Evolutionary conservation across 2,113 vertebrate genomes (phyloP).

Genomic region (Saimiri boliviensis): DNA sequence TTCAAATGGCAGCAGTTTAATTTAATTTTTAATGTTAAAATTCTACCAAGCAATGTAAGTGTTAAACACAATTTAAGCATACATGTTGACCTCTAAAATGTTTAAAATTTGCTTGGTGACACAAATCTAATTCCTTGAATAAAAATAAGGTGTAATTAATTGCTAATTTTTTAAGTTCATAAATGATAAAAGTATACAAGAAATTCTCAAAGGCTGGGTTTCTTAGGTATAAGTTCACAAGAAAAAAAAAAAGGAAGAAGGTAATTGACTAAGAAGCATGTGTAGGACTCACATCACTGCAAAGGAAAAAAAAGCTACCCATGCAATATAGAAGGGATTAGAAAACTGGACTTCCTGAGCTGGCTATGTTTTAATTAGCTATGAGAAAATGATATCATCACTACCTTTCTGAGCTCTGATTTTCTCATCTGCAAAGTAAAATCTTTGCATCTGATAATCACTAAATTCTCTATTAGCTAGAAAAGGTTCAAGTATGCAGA

Average conservation of each 20-base stretch:
- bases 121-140: background rate
- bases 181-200: background rate
- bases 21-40: background rate
- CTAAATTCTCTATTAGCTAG: background rate
- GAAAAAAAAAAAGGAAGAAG: background rate
- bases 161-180: background rate
- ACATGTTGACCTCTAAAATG: background rate
- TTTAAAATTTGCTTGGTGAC: background rate
- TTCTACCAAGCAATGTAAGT: background rate
- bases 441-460: background rate
- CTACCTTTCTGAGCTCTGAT: background rate
- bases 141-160: background rate
- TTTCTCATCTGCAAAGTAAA: background rate
- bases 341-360: background rate
- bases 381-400: background rate
- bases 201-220: background rate
- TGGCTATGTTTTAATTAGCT: background rate
- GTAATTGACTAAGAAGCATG: background rate
- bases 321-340: background rate
- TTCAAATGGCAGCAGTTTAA: background rate
- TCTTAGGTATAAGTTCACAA: background rate
- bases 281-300: background rate
- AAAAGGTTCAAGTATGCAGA: background rate
- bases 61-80: background rate
- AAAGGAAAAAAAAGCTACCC: background rate